A percentile compares a stretch with the other conserved stretches of the same genome.
These are phyloP conservation scores for Passer domesticus DNA, from an alignment of 2,113 vertebrate genomes.

Conservation along the genomic window DNA sequence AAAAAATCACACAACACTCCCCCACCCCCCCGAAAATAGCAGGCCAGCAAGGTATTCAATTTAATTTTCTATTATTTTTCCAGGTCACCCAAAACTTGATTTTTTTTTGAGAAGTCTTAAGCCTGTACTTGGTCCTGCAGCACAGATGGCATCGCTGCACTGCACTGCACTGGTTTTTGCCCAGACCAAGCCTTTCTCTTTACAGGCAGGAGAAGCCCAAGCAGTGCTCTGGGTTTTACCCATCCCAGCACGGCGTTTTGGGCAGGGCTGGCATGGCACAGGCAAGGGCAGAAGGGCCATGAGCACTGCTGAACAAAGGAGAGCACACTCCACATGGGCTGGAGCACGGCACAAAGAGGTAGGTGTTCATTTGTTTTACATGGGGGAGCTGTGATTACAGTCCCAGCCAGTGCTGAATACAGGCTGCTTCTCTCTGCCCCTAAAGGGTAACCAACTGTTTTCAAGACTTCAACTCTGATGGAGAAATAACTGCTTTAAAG, in stretches of 20 bases:
- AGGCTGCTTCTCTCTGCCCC: background rate
- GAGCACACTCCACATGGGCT: background rate
- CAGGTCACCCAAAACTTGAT: constrained; percentile 3
- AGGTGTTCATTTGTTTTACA: background rate
- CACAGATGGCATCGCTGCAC: background rate
- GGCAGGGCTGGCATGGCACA: background rate
- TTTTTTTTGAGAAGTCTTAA: background rate
- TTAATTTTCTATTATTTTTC: constrained; percentile 21
- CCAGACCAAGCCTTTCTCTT: background rate
- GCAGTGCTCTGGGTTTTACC: background rate
- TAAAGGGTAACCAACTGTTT: background rate
- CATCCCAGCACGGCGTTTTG: background rate
- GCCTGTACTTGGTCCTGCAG: background rate
- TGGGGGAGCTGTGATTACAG: background rate
- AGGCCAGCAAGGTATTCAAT: background rate
- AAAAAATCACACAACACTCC: background rate
- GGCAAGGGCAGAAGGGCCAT: background rate
- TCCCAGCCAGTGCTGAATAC: background rate
- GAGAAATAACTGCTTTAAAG: background rate
- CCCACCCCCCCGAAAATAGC: accelerated
- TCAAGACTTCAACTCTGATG: background rate
- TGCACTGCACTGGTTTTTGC: background rate
- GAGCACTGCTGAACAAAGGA: background rate
- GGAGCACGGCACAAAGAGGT: background rate
- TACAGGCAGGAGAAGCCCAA: background rate